A percentile compares a stretch with the other conserved stretches of the same genome.
These are phyloP conservation scores for Pollenia angustigena DNA, from an alignment of 2,888 invertebrate species.

Conservation along the genomic window DNA sequence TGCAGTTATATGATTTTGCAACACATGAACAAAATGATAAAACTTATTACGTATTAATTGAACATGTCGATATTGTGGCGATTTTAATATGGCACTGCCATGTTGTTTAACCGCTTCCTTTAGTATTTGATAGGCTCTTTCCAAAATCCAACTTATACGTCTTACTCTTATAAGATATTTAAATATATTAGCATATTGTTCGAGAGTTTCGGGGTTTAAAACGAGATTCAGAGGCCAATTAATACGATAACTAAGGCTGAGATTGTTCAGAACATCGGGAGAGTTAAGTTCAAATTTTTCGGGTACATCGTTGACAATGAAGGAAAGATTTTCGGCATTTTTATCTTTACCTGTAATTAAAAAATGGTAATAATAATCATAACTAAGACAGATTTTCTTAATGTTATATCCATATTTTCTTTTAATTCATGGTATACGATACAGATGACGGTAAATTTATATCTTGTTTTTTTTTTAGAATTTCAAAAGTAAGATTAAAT, in stretches of 20 bases:
- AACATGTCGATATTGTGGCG: slow-evolving; percentile 89
- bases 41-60: slow-evolving; percentile 90
- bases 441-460: too few species aligned
- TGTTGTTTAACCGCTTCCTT: slow-evolving; percentile 86
- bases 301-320: slow-evolving; percentile 87
- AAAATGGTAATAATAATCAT: slow-evolving; percentile 43
- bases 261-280: slow-evolving; percentile 88
- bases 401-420: too few species aligned
- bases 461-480: too few species aligned
- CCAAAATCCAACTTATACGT: slow-evolving; percentile 90
- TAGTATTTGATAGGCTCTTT: slow-evolving; percentile 88
- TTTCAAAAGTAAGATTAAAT: too few species aligned
- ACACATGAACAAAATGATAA: slow-evolving; percentile 90
- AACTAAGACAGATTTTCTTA: too few species aligned
- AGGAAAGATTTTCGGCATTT: slow-evolving; percentile 87
- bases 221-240: slow-evolving; percentile 92
- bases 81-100: slow-evolving; percentile 85
- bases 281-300: slow-evolving; percentile 87
- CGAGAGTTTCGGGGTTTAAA: slow-evolving; percentile 88
- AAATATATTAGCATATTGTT: slow-evolving; percentile 90
- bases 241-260: slow-evolving; percentile 89
- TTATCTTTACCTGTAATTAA: slow-evolving; percentile 85
- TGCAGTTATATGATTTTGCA: slow-evolving; percentile 91
- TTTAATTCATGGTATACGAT: too few species aligned
- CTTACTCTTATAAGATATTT: slow-evolving; percentile 90